These are phyloP conservation scores for Cheirogaleus medius DNA, from an alignment of 2,113 vertebrate genomes.

Conservation along the genomic window DNA sequence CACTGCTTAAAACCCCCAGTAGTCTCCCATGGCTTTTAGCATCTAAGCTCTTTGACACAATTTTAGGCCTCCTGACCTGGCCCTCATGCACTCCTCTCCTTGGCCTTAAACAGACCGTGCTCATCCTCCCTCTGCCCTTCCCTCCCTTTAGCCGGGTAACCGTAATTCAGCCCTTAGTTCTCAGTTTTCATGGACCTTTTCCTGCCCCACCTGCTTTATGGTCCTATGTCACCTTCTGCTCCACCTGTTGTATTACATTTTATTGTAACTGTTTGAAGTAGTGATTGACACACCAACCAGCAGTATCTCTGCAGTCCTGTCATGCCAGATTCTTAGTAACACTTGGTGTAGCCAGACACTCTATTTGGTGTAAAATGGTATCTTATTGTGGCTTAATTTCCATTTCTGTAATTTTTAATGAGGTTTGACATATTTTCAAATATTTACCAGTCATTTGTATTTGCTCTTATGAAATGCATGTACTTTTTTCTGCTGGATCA, in stretches of 20 bases:
- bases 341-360: neutral
- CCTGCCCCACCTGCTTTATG: neutral
- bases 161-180: neutral
- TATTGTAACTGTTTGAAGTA: neutral
- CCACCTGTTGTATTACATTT: neutral
- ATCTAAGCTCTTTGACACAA: neutral
- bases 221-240: constrained; percentile 3
- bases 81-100: neutral
- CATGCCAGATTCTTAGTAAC: neutral
- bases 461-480: neutral
- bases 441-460: neutral
- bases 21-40: neutral
- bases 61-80: neutral
- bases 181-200: neutral
- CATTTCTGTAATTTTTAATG: constrained; percentile 32
- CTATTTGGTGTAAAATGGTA: neutral
- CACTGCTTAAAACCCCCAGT: neutral
- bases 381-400: neutral
- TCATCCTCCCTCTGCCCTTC: neutral
- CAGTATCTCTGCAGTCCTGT: neutral
- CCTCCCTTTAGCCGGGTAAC: neutral
- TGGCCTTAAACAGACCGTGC: neutral
- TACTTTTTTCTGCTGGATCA: neutral
- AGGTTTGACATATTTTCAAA: neutral
- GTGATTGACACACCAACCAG: neutral